These are phyloP conservation scores for Nerophis ophidion DNA, from an alignment of 2,113 vertebrate species.

Conservation along the genomic window DNA sequence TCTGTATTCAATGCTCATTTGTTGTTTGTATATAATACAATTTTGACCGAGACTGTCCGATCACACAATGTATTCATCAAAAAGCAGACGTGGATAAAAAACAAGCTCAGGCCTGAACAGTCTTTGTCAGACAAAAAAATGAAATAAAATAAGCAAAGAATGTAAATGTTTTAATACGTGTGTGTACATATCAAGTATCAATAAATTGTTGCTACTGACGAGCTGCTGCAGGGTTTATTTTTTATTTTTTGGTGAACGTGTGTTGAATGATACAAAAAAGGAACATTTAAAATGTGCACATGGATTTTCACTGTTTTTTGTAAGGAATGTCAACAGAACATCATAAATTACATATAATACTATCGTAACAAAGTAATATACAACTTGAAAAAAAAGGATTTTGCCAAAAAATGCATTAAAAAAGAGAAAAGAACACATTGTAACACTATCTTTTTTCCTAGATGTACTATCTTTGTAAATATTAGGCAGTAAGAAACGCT, in stretches of 20 bases:
- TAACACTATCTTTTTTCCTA: not conserved
- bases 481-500: conserved; percentile 7
- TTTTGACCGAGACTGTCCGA: conserved; percentile 17
- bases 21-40: conserved; percentile 5
- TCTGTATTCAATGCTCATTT: not conserved
- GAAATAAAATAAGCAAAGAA: not conserved
- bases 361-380: conserved; percentile 10
- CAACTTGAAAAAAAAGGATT: not conserved
- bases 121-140: conserved; percentile 35
- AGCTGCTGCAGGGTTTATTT: conserved; percentile 41
- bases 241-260: not conserved
- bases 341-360: conserved; percentile 38
- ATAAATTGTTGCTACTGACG: conserved; percentile 56
- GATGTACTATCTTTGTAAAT: conserved; percentile 20
- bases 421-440: not conserved
- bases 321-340: conserved; percentile 2
- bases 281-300: conserved; percentile 4
- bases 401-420: not conserved
- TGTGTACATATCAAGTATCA: conserved; percentile 54
- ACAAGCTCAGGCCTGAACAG: conserved; percentile 1
- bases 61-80: no score
- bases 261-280: not conserved
- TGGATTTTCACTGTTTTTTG: conserved; percentile 5
- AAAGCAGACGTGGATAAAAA: not conserved
- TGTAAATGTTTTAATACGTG: conserved; percentile 56